A percentile compares a stretch with the other conserved stretches of the same genome.
Conservation (phyloP, 2,888 invertebrate species). For the Rugalucina vietnamica region DNA sequence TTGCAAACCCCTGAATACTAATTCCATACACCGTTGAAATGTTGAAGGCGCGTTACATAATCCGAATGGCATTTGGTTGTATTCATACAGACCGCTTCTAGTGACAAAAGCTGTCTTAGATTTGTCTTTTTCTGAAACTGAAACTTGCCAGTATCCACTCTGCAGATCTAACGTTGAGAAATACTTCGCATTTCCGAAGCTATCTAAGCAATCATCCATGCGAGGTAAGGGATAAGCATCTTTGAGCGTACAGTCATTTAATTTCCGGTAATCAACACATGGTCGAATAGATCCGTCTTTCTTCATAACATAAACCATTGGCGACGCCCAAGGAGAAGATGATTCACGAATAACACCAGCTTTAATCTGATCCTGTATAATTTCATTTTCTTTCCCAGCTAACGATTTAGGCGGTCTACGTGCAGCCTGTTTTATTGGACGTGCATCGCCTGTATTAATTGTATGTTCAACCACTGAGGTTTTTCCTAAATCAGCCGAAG, state of each 20-base stretch:
- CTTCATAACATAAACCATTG: constrained; percentile 52
- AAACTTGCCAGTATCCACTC: constrained; percentile 27
- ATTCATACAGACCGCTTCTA: constrained; percentile 7
- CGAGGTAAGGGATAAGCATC: constrained; percentile 27
- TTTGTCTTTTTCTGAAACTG: constrained; percentile 14
- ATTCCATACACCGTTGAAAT: constrained; percentile 16
- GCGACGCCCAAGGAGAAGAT: constrained; percentile 44
- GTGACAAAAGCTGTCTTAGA: constrained; percentile 24
- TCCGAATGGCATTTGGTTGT: constrained; percentile 14
- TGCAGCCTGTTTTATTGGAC: constrained; percentile 34
- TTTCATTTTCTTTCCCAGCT: constrained; percentile 35
- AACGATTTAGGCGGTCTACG: constrained; percentile 41
- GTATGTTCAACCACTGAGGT: constrained; percentile 36
- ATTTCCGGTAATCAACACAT: constrained; percentile 14
- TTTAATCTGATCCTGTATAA: constrained; percentile 22
- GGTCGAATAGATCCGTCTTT: constrained; percentile 31
- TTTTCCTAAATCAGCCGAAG: constrained; percentile 32
- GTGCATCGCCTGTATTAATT: constrained; percentile 22
- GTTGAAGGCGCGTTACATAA: constrained; percentile 12
- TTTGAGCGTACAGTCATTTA: constrained; percentile 10
- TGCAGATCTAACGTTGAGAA: constrained; percentile 16
- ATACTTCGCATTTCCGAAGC: constrained; percentile 12
- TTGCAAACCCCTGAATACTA: neutral
- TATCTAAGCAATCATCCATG: constrained; percentile 24
- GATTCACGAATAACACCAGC: constrained; percentile 32